Base-by-base conservation (phyloP, 1,140 invertebrate genomes). In the Cotesia chilonis region DNA sequence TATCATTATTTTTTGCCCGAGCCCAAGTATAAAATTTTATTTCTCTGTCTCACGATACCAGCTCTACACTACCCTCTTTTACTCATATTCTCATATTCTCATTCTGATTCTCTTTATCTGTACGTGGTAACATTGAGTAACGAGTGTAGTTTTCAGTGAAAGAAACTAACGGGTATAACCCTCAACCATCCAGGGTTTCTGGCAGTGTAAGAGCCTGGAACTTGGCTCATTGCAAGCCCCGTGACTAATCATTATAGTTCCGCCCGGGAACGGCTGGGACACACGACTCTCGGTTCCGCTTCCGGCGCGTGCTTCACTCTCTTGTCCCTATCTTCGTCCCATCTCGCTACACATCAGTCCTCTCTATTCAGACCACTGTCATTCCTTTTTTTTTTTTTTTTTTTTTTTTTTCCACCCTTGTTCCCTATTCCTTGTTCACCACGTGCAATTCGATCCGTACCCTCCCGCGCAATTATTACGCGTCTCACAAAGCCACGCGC, bases 211-310 rank as follows among this genome's bases (percentile, higher is more conserved):
- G 63, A 66, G 54, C 55, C 36, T 41, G 51, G 67, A 74, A 41
- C 76, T 75, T 17, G 75, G 76, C 77, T 79, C 79, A 78, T 80
- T 82, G 79, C 79, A 82, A 76, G 76, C 77, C 74, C 82, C 84
- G 81, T 87, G 86, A 87, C 85, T 87, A 87, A 87, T 86, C 85
- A 85, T 83, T 83, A 85, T 86, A 85, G 86, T 87, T 87, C 85
- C 85, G 85, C 79, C 77, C 79, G 84, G 82, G 83, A 86, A 86
- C 82, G 84, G 81, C 82, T 77, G 82, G 80, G 86, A 84, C 85
- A 87, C 85, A 85, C 85, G 85, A 86, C 85, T 84, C 78, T 85
- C 80, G 78, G 84, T 87, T 87, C 85, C 86, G 86, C 80, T 87
- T 87, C 85, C 85, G 85, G 85, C 83, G 84, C 83, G 85, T 87